A percentile compares a stretch with the other conserved stretches of the same genome.
phyloP scores from a whole-genome alignment of 2,797 vertebrate genomes.

The Gymnopithys bicolor region DNA sequence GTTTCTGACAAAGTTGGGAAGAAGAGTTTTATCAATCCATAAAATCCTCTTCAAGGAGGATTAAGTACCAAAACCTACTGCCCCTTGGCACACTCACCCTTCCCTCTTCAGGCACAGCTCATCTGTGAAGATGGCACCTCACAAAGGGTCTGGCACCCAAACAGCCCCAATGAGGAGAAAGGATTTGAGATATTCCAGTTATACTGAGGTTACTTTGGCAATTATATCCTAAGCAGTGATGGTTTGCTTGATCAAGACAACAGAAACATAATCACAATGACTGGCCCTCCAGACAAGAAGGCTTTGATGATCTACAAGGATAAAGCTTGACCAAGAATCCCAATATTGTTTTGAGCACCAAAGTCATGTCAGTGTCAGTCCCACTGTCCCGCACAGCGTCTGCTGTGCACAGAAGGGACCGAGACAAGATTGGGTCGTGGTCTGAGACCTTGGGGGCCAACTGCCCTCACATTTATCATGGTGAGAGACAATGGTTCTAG shows the following conservation, averaged over 20 bases:
- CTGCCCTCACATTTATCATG: not conserved
- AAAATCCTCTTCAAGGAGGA: not conserved
- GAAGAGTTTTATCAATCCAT: not conserved
- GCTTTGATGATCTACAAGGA: not conserved
- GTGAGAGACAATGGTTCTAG: not conserved
- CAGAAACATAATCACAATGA: not conserved
- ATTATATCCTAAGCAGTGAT: not conserved
- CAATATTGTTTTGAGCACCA: not conserved
- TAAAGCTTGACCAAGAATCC: not conserved
- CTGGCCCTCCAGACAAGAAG: not conserved
- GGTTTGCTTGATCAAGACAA: not conserved
- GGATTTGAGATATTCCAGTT: not conserved
- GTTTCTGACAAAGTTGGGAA: not conserved
- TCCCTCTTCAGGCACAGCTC: not conserved
- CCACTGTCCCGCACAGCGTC: rapidly evolving
- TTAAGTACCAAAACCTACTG: not conserved
- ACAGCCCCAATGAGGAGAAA: not conserved
- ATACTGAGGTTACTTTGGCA: not conserved
- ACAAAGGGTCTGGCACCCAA: not conserved
- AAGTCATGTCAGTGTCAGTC: not conserved
- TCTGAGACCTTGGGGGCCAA: not conserved
- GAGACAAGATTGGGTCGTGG: rapidly evolving
- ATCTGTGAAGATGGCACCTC: not conserved
- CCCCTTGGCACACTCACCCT: not conserved
- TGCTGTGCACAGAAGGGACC: not conserved